Conservation (phyloP, 2,113 vertebrate species). For the Tenebrosternarchus preto region DNA sequence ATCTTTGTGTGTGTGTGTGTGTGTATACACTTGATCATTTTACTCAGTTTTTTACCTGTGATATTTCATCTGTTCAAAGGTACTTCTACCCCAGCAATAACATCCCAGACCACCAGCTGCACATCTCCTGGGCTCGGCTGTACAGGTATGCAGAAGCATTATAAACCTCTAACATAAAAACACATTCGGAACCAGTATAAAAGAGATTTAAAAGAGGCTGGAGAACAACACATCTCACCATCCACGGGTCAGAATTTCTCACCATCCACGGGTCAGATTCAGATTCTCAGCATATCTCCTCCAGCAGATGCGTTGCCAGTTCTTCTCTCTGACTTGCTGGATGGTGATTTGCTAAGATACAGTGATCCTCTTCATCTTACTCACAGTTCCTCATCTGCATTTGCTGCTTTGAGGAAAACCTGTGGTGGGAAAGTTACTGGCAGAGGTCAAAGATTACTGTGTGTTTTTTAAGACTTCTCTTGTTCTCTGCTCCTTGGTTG, state of each 20-base stretch:
- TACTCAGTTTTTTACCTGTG: constrained; percentile 10
- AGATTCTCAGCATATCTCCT: constrained; percentile 1
- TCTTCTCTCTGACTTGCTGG: background rate
- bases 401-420: background rate
- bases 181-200: background rate
- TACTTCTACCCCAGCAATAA: constrained; percentile 75
- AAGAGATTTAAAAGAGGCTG: too few species aligned
- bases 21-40: background rate
- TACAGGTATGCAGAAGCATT: too few species aligned
- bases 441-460: constrained; percentile 16
- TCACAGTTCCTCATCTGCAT: background rate
- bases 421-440: background rate
- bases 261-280: background rate
- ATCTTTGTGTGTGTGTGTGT: constrained; percentile 39
- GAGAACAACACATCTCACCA: too few species aligned
- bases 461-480: constrained; percentile 1
- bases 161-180: too few species aligned
- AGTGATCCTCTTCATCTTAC: background rate
- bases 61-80: constrained; percentile 71
- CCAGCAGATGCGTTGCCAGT: background rate
- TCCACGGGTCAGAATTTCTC: background rate
- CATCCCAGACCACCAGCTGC: constrained; percentile 78
- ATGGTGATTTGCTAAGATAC: background rate
- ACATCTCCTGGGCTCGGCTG: constrained; percentile 82
- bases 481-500: background rate